Evolutionary conservation across 2,113 vertebrate genomes (phyloP).

Genomic region (Amphiprion percula): DNA sequence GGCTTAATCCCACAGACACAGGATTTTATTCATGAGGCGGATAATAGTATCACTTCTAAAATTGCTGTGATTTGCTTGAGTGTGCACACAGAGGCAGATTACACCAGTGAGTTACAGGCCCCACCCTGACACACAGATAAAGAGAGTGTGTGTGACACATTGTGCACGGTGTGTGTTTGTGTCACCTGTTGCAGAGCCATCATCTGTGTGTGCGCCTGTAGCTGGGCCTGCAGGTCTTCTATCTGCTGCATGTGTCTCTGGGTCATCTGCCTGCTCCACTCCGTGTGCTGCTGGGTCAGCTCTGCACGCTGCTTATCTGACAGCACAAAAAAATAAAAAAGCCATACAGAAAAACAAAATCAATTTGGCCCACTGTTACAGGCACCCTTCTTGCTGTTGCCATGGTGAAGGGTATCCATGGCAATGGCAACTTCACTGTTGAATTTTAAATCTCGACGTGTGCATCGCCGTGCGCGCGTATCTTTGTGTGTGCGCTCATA

Average conservation of each 20-base stretch:
- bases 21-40: slow-evolving; percentile 2
- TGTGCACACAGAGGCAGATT: background rate
- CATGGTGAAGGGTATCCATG: slow-evolving; percentile 82
- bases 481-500: background rate
- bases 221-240: slow-evolving; percentile 88
- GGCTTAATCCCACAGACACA: background rate
- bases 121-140: background rate
- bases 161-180: background rate
- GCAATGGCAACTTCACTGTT: slow-evolving; percentile 75
- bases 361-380: slow-evolving; percentile 63
- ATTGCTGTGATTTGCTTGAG: slow-evolving; percentile 8
- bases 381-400: slow-evolving; percentile 76
- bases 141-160: background rate
- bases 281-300: slow-evolving; percentile 88
- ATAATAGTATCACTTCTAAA: slow-evolving; percentile 22
- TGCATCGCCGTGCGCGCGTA: slow-evolving; percentile 24
- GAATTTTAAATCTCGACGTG: slow-evolving; percentile 73
- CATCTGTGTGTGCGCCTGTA: slow-evolving; percentile 84
- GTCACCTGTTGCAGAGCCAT: slow-evolving; percentile 86
- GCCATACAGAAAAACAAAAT: slow-evolving; percentile 55
- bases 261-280: slow-evolving; percentile 86
- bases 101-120: background rate
- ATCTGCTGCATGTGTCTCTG: slow-evolving; percentile 92
- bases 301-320: slow-evolving; percentile 91
- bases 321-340: slow-evolving; percentile 36